phyloP scores from a whole-genome alignment of 2,113 vertebrate genomes.

The Chionodraco myersi region DNA sequence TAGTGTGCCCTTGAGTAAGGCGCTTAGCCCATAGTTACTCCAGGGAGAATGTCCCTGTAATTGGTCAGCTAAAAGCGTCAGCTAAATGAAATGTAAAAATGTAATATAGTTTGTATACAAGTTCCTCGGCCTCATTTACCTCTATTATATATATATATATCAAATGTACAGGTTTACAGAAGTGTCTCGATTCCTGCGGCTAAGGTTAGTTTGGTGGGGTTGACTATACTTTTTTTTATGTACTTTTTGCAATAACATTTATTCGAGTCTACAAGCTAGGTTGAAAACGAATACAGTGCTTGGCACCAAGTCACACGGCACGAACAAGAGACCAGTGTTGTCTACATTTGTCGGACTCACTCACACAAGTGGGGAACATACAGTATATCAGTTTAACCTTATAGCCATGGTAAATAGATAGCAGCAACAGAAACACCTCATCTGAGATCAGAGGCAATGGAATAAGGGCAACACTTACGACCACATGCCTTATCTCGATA shows the following conservation, averaged over 20 bases:
- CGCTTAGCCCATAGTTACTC: too few species aligned
- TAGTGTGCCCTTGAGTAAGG: too few species aligned
- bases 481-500: slow-evolving; percentile 44
- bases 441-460: slow-evolving; percentile 26
- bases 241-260: background rate
- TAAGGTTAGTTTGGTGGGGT: background rate
- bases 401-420: slow-evolving; percentile 24
- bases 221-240: background rate
- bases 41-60: too few species aligned
- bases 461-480: slow-evolving; percentile 13
- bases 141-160: too few species aligned
- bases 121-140: too few species aligned
- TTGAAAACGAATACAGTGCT: slow-evolving; percentile 5
- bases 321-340: slow-evolving; percentile 26
- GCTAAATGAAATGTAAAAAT: too few species aligned
- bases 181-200: too few species aligned
- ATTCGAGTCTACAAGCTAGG: background rate
- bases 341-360: background rate
- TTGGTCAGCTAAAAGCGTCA: too few species aligned
- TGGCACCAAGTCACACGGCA: slow-evolving; percentile 3
- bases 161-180: too few species aligned
- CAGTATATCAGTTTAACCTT: slow-evolving; percentile 26
- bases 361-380: slow-evolving; percentile 2
- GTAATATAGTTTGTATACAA: too few species aligned
- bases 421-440: slow-evolving; percentile 18